Conservation (phyloP, 2,888 invertebrate species). For the Mythimna ferrago region DNA sequence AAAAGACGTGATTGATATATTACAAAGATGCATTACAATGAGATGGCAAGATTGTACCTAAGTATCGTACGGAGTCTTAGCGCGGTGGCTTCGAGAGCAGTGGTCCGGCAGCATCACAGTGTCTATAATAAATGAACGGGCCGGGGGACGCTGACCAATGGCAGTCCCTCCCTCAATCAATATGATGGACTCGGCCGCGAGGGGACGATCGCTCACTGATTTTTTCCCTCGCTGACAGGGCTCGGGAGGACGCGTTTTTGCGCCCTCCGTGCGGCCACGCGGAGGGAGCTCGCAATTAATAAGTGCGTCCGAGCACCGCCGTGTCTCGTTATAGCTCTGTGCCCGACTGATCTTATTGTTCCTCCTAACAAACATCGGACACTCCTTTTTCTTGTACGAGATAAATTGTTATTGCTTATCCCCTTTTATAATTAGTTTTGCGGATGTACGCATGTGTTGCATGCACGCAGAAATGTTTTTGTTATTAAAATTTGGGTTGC, state of each 20-base stretch:
- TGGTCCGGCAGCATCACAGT: conserved; percentile 84
- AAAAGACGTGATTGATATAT: conserved; percentile 25
- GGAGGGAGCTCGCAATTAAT: conserved; percentile 89
- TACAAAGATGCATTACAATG: conserved; percentile 66
- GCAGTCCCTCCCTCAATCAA: conserved; percentile 91
- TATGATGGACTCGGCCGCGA: conserved; percentile 91
- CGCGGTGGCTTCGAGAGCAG: conserved; percentile 59
- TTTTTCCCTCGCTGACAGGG: conserved; percentile 91
- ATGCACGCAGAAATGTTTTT: not conserved
- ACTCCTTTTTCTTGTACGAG: conserved; percentile 81
- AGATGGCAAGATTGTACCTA: conserved; percentile 68
- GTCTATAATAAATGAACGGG: conserved; percentile 91
- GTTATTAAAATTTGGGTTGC: not conserved
- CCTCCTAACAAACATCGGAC: conserved; percentile 65
- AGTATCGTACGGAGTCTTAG: conserved; percentile 54
- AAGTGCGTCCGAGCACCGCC: conserved; percentile 80
- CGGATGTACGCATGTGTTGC: conserved; percentile 2
- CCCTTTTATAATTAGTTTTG: conserved; percentile 45
- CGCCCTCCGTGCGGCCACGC: conserved; percentile 84
- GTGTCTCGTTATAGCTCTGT: conserved; percentile 57
- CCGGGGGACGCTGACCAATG: conserved; percentile 90
- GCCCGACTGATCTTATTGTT: conserved; percentile 57
- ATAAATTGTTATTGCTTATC: conserved; percentile 70
- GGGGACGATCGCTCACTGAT: conserved; percentile 91
- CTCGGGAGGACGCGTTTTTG: conserved; percentile 90